Percentiles rank a stretch among this genome's conserved stretches.
Evolutionary conservation across 2,113 vertebrate genomes (phyloP).

Genomic region (Oxyruncus cristatus): DNA sequence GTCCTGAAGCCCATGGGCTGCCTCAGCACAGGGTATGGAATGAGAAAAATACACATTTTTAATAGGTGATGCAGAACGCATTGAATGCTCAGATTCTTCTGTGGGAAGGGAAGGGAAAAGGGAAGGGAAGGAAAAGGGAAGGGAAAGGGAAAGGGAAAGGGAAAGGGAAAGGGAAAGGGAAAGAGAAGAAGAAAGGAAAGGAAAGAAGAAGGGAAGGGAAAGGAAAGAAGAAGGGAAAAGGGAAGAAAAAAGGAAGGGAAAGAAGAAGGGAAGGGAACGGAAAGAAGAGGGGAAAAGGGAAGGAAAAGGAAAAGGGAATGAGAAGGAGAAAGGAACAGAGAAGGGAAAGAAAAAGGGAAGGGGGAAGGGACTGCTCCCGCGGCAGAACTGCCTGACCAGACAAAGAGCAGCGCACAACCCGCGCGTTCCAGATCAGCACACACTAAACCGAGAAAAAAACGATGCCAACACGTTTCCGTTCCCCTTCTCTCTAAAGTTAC

Average conservation of each 20-base stretch:
- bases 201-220: too few species aligned
- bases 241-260: background rate
- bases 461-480: background rate
- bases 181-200: background rate
- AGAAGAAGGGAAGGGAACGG: too few species aligned
- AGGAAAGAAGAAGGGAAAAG: background rate
- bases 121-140: background rate
- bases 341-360: background rate
- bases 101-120: background rate
- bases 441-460: too few species aligned
- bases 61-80: background rate
- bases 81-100: background rate
- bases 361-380: background rate
- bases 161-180: background rate
- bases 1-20: background rate
- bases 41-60: background rate
- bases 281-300: too few species aligned
- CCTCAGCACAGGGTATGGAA: background rate
- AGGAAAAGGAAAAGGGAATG: too few species aligned
- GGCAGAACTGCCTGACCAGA: background rate
- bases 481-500: too few species aligned
- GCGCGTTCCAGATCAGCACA: fast-evolving
- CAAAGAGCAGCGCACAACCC: background rate
- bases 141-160: background rate
- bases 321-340: too few species aligned